Evolutionary conservation across 2,113 vertebrate species (phyloP).

Genomic region (Sylvietta virens): DNA sequence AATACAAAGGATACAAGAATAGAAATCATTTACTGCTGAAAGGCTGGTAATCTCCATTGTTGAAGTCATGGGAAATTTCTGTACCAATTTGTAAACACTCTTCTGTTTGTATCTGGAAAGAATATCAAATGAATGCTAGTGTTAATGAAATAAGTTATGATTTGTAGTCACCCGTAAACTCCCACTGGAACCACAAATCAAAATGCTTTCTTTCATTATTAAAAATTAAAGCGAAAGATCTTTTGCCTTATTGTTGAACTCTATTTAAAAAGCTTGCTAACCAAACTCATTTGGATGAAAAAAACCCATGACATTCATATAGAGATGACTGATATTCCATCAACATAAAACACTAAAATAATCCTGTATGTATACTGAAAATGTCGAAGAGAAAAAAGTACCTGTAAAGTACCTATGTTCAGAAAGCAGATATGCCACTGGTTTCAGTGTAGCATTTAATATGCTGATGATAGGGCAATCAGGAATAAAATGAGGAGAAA

Average conservation of each 20-base stretch:
- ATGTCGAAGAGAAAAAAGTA: background rate
- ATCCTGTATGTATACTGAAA: background rate
- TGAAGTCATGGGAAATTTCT: constrained; percentile 61
- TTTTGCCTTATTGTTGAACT: background rate
- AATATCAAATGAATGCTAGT: background rate
- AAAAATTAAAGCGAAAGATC: background rate
- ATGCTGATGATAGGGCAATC: background rate
- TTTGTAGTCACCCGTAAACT: background rate
- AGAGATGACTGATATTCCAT: background rate
- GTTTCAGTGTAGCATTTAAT: background rate
- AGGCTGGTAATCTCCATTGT: constrained; percentile 76
- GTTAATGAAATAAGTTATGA: background rate
- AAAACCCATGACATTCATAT: background rate
- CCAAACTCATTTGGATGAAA: background rate
- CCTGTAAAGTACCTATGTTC: background rate
- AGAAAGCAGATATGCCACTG: background rate
- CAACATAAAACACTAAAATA: background rate
- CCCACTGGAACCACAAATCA: background rate
- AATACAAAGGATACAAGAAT: constrained; percentile 83
- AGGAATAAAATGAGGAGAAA: background rate
- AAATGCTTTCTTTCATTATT: background rate
- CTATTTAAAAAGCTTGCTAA: background rate
- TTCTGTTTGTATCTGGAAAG: constrained; percentile 76
- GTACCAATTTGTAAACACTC: constrained; percentile 66
- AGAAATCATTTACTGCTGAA: constrained; percentile 85